These are phyloP conservation scores for Drosophila nasuta DNA, from an alignment of 1,140 invertebrate genomes.

Conservation along the genomic window DNA sequence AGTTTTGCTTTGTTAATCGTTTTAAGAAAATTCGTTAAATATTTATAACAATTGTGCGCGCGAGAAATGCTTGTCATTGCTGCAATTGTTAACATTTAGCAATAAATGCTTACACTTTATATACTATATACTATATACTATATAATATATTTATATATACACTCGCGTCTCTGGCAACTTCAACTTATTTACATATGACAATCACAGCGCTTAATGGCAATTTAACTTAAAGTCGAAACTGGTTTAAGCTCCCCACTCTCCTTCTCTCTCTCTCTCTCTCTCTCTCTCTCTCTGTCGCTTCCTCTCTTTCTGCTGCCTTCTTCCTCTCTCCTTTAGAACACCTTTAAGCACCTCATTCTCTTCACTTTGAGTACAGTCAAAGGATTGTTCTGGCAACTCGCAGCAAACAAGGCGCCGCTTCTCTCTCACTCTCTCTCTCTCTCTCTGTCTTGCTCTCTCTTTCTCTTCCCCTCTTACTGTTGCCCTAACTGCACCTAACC, in stretches of 20 bases:
- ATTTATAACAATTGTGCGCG: constrained; percentile 26
- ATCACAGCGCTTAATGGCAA: constrained; percentile 18
- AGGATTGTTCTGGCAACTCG: constrained; percentile 1
- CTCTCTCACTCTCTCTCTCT: neutral
- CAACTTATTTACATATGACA: constrained; percentile 29
- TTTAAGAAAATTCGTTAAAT: constrained; percentile 17
- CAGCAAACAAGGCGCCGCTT: neutral
- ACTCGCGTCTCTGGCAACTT: neutral
- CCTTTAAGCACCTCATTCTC: neutral
- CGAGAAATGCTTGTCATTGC: constrained; percentile 27
- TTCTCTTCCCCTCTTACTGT: neutral
- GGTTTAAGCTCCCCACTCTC: constrained; percentile 8
- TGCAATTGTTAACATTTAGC: constrained; percentile 31
- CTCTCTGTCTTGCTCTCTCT: neutral
- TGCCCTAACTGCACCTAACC: neutral
- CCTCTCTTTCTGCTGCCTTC: neutral
- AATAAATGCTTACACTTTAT: neutral
- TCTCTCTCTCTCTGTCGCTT: neutral
- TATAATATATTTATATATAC: neutral
- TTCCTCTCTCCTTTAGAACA: neutral
- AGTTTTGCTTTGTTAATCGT: constrained; percentile 27
- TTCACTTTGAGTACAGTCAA: constrained; percentile 2
- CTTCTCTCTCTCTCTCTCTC: too few species aligned
- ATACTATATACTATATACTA: too few species aligned
- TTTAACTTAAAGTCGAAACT: constrained; percentile 27